These are phyloP conservation scores for Anolis sagrei DNA, from an alignment of 2,113 vertebrate species.

Conservation along the genomic window DNA sequence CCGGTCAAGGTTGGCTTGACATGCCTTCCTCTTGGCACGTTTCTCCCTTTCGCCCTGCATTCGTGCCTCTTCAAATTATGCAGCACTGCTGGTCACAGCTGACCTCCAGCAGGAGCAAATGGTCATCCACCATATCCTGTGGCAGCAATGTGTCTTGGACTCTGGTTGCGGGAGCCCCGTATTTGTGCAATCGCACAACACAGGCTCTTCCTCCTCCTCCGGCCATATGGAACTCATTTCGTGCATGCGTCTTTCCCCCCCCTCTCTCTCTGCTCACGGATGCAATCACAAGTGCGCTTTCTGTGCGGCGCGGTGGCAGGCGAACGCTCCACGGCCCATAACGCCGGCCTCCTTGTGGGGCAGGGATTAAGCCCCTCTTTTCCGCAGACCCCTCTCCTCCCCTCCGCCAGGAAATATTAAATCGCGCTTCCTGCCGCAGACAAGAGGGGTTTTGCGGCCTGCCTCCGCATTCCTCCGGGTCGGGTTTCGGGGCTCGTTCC, in stretches of 20 bases:
- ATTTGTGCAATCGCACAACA: too few species aligned
- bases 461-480: background rate
- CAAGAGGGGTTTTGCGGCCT: background rate
- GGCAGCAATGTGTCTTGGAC: too few species aligned
- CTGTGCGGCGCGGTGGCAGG: background rate
- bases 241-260: background rate
- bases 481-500: too few species aligned
- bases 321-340: background rate
- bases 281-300: accelerated
- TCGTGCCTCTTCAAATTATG: too few species aligned
- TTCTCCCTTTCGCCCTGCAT: too few species aligned
- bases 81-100: too few species aligned
- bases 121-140: too few species aligned
- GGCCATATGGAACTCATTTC: constrained; percentile 22
- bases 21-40: too few species aligned
- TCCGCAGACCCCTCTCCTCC: background rate
- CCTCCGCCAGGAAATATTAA: constrained; percentile 29
- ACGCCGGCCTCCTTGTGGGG: background rate
- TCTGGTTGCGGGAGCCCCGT: too few species aligned
- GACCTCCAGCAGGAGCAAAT: too few species aligned
- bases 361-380: background rate
- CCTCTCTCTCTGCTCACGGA: background rate
- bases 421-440: constrained; percentile 9
- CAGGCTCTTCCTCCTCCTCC: background rate
- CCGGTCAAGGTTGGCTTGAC: too few species aligned